Evolutionary conservation across 2,888 invertebrate genomes (phyloP).

Genomic region (Neria commutata): DNA sequence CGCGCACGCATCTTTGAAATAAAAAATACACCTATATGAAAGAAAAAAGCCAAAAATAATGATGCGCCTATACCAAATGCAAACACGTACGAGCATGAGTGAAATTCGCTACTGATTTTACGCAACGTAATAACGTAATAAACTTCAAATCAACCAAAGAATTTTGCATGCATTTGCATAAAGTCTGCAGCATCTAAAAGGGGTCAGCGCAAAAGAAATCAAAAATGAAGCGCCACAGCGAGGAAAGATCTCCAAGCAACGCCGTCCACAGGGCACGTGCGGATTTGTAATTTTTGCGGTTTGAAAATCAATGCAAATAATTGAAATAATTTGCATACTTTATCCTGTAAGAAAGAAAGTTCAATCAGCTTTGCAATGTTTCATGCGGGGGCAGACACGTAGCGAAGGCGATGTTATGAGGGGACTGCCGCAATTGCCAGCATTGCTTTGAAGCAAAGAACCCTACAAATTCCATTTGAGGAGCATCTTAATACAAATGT

Average conservation of each 20-base stretch:
- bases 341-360: background rate
- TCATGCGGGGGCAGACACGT: background rate
- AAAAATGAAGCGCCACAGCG: no score
- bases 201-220: no score
- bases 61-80: no score
- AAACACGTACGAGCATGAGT: slow-evolving; percentile 13
- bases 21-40: no score
- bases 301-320: slow-evolving; percentile 13
- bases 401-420: no score
- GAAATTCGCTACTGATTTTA: slow-evolving; percentile 33
- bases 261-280: slow-evolving; percentile 9
- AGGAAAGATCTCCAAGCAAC: background rate
- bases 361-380: background rate
- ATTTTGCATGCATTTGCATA: no score
- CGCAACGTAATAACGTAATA: slow-evolving; percentile 24
- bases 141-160: no score
- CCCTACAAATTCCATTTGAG: background rate
- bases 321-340: slow-evolving; percentile 21
- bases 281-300: slow-evolving; percentile 21
- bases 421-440: no score
- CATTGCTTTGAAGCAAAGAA: background rate
- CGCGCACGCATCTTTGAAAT: no score
- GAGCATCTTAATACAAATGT: no score
- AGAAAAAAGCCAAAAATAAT: no score
- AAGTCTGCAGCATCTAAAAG: no score